phyloP scores from a whole-genome alignment of 2,888 invertebrate genomes.

The Cenopis cana region DNA sequence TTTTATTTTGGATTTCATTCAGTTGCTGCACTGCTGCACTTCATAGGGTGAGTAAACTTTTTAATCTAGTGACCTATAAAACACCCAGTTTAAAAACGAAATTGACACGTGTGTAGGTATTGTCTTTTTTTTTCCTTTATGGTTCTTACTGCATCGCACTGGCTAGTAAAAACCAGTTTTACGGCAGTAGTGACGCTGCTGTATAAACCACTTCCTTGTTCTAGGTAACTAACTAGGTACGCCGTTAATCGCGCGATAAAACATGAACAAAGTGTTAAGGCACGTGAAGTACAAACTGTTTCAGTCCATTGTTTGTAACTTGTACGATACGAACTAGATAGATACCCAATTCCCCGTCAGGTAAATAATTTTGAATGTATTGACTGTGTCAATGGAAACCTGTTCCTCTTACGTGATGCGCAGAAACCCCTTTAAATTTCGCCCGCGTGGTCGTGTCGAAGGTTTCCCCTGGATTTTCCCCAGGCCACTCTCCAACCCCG shows the following conservation, averaged over 20 bases:
- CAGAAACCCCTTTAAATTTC: no score
- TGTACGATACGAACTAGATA: neutral
- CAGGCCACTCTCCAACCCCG: no score
- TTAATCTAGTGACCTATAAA: constrained; percentile 28
- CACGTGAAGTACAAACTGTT: constrained; percentile 21
- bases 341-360: no score
- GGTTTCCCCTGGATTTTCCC: no score
- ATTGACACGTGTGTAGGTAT: constrained; percentile 24
- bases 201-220: constrained; percentile 55
- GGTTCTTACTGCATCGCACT: constrained; percentile 7
- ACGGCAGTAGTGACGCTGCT: constrained; percentile 44
- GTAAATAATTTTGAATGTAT: neutral
- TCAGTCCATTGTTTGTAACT: neutral
- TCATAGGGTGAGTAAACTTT: constrained; percentile 31
- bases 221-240: constrained; percentile 44
- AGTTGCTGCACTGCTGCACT: constrained; percentile 21
- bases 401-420: no score
- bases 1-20: constrained; percentile 26
- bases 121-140: constrained; percentile 21
- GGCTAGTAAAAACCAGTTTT: constrained; percentile 46
- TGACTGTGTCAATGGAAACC: no score
- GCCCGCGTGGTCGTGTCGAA: no score
- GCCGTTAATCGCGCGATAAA: constrained; percentile 39
- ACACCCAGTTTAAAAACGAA: constrained; percentile 27
- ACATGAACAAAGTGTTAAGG: constrained; percentile 19